Conservation (phyloP, 1,140 invertebrate species). For the Papilio dardanus region DNA sequence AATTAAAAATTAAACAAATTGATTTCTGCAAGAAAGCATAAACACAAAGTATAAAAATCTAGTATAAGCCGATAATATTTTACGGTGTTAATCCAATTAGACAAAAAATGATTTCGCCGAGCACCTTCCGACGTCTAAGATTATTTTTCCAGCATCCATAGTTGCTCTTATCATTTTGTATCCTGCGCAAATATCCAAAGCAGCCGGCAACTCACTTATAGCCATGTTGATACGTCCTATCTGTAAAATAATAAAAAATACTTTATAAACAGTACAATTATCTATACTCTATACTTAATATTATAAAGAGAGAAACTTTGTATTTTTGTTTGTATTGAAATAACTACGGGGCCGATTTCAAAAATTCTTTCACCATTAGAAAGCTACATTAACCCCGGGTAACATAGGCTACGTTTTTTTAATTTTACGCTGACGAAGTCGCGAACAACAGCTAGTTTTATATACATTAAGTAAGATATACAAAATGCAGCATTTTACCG, state of each 20-base stretch:
- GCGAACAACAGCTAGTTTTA: too few relatives aligned
- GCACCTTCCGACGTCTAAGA: constrained; percentile 67
- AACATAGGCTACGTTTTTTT: too few relatives aligned
- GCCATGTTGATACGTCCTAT: constrained; percentile 63
- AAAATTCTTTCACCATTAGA: too few relatives aligned
- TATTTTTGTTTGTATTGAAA: too few relatives aligned
- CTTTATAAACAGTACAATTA: too few relatives aligned
- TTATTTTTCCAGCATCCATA: constrained; percentile 54
- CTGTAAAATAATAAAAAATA: constrained; percentile 47
- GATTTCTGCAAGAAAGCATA: neutral
- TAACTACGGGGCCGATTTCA: too few relatives aligned
- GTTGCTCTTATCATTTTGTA: constrained; percentile 59
- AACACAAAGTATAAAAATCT: neutral
- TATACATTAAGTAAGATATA: neutral
- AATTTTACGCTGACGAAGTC: too few relatives aligned
- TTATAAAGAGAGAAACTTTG: too few relatives aligned
- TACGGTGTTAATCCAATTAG: constrained; percentile 45
- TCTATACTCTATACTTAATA: too few relatives aligned
- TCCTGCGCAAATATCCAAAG: constrained; percentile 68
- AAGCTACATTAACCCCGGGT: too few relatives aligned
- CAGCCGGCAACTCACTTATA: constrained; percentile 61
- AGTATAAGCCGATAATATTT: constrained; percentile 14
- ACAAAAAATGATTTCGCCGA: constrained; percentile 54
- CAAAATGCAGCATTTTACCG: neutral
- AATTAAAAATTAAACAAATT: neutral